Conservation (phyloP, 2,113 vertebrate genomes). For the Thinocorus orbignyianus region DNA sequence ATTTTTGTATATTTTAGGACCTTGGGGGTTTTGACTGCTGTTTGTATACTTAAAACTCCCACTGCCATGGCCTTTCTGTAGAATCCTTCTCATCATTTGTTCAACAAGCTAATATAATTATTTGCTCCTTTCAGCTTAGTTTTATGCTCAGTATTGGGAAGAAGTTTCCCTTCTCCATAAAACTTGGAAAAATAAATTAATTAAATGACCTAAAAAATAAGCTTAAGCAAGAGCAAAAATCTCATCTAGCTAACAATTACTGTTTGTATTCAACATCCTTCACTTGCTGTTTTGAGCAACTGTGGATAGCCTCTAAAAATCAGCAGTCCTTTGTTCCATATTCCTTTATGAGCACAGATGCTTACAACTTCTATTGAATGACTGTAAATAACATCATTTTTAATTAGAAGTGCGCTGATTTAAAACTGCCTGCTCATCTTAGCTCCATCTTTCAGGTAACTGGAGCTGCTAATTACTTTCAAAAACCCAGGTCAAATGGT, state of each 20-base stretch:
- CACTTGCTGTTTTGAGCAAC: slow-evolving; percentile 65
- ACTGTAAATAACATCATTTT: slow-evolving; percentile 79
- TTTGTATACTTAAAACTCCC: background rate
- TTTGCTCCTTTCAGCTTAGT: slow-evolving; percentile 13
- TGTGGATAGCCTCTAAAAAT: slow-evolving; percentile 74
- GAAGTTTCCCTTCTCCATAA: slow-evolving; percentile 41
- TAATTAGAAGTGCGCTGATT: slow-evolving; percentile 74
- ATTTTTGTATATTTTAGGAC: slow-evolving; percentile 29
- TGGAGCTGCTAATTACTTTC: slow-evolving; percentile 75
- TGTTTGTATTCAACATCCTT: slow-evolving; percentile 56
- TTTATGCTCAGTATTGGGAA: slow-evolving; percentile 41
- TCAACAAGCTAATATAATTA: background rate
- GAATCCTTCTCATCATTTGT: slow-evolving; percentile 39
- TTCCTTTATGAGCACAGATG: slow-evolving; percentile 75
- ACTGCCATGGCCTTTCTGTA: background rate
- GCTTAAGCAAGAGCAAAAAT: slow-evolving; percentile 60
- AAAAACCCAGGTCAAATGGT: slow-evolving; percentile 63
- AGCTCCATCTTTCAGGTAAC: slow-evolving; percentile 75
- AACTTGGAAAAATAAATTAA: slow-evolving; percentile 38
- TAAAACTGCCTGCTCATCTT: slow-evolving; percentile 69
- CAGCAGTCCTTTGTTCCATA: slow-evolving; percentile 65
- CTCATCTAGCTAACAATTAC: slow-evolving; percentile 51
- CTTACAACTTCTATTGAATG: slow-evolving; percentile 71
- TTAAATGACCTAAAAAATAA: slow-evolving; percentile 64
- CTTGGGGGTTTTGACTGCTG: background rate